These are phyloP conservation scores for Cryptosula pallasiana DNA, from an alignment of 2,888 invertebrate genomes.

Conservation along the genomic window DNA sequence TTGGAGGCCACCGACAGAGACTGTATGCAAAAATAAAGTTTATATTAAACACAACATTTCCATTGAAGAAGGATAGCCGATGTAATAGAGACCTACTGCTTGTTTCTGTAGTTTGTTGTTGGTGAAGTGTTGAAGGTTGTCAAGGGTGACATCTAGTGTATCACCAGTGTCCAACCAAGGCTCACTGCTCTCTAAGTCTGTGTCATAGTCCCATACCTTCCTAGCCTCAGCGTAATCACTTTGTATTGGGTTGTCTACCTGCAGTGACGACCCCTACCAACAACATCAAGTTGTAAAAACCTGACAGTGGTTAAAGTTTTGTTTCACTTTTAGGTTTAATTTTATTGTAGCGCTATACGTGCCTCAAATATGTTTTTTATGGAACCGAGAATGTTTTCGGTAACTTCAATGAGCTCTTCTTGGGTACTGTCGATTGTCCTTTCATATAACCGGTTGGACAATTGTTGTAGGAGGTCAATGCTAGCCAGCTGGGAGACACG, in stretches of 20 bases:
- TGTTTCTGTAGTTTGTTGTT: conserved; percentile 28
- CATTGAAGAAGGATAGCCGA: too few relatives aligned
- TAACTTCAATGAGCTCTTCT: conserved; percentile 28
- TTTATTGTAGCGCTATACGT: too few relatives aligned
- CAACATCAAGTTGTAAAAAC: background rate
- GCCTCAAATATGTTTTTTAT: conserved; percentile 30
- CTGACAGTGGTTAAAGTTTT: background rate
- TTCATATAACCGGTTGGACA: conserved; percentile 26
- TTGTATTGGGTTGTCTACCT: conserved; percentile 28
- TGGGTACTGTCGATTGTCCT: conserved; percentile 25
- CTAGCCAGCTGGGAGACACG: background rate
- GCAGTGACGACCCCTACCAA: conserved; percentile 29
- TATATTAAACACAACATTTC: too few relatives aligned
- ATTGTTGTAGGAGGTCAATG: background rate
- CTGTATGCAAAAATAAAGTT: conserved; percentile 22
- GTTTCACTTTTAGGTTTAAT: too few relatives aligned
- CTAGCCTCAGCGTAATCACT: conserved; percentile 28
- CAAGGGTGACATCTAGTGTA: background rate
- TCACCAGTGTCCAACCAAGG: conserved; percentile 16
- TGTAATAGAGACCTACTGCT: too few relatives aligned
- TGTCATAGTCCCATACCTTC: conserved; percentile 29
- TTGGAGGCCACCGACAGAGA: conserved; percentile 25
- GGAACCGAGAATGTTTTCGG: conserved; percentile 26
- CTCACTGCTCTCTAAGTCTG: conserved; percentile 29
- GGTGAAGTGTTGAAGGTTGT: conserved; percentile 25